Base-by-base conservation (phyloP, 2,888 invertebrate genomes). In the Meloe dianella region DNA sequence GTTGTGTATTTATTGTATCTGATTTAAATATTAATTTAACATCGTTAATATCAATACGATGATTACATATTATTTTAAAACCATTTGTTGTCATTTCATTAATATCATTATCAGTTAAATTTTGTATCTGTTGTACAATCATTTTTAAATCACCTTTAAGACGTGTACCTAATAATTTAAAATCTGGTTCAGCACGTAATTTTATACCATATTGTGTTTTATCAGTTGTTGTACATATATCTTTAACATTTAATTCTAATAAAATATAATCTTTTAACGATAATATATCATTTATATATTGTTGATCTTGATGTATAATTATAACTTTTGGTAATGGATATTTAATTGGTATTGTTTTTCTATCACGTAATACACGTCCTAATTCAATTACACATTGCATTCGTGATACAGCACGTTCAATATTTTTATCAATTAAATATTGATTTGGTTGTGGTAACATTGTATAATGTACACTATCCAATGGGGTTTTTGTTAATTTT, bases 311-410 rank as follows among this genome's bases (percentile, higher is more conserved):
- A 81, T 97, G 95, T 73, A 99, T 94, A 7, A 98, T 92, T n/a
- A 98, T 91, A 74, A 98, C 90, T 85, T 98, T 97, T 20, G 95
- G 95, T 69, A 99, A 85, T 0, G 99, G 99, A 85, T 98, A 98
- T 87, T 98, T 98, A 2, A 97, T 89, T 0, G 98, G 97, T 69
- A 98, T 89, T 2, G 96, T 96, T 82, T 95, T 94, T 57, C 97
- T 88, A 81, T 99, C 99, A 68, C 99, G 87, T 68, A 98, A 88
- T 9, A 97, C 91, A 72, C 99, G 89, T 0, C 97, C 98, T 32
- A 98, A 85, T 82, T 98, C 98, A 71, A 99, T 94, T 1, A 98
- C 94, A 47, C 91, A 89, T 85, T 99, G 98, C 97, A 99, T 97
- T 74, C 92, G 87, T 32, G 91, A 87, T 0, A 99, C 96, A 17